Base-by-base conservation (phyloP, 92 coral and sea anemone species). In the Metridium senile region DNA sequence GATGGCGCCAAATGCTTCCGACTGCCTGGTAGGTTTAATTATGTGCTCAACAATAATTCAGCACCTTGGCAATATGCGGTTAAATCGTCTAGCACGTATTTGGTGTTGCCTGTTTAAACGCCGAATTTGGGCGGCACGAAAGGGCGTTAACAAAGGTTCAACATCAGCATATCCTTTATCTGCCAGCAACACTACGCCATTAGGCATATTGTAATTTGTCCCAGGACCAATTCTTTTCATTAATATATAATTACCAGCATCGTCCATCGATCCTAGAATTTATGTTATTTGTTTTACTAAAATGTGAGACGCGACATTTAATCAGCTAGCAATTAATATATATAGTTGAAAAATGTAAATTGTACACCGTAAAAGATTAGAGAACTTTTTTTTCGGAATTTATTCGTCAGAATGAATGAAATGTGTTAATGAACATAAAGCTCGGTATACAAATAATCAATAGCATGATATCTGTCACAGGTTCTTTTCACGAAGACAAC, bases 211-310 rank as follows among this genome's bases (percentile, higher is more conserved):
- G 21, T 45, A 70, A 22, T 45, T 70, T 22, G 20, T 33, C 19
- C 71, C 74, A 74, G 65, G 86, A 72, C 71, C 78, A 26, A 76
- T 34, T 22, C 64, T 69, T 58, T 76, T 77, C 88, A 75, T 83
- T 28, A 77, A 33, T 26, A 30, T 32, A 33, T 49, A 83, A 68
- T 78, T 76, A 21, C 74, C 80, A 29, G 79, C 64, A 34, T 84
- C 79, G 25, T 83, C 56, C 77, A 69, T 83, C 39, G 71, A 43
- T 25, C 87, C 87, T 17, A 75, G 71, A 67, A 82, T n/a, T n/a
- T n/a, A n/a, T n/a, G n/a, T n/a, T n/a, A n/a, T n/a, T n/a, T n/a
- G n/a, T n/a, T n/a, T n/a, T n/a, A n/a, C n/a, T n/a, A n/a, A n/a
- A n/a, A n/a, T n/a, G n/a, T n/a, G n/a, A n/a, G n/a, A n/a, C n/a